Evolutionary conservation across 2,797 vertebrate species (phyloP), one percentile per base, ranked within the genome.

Genomic region (Phoeniculus purpureus): DNA sequence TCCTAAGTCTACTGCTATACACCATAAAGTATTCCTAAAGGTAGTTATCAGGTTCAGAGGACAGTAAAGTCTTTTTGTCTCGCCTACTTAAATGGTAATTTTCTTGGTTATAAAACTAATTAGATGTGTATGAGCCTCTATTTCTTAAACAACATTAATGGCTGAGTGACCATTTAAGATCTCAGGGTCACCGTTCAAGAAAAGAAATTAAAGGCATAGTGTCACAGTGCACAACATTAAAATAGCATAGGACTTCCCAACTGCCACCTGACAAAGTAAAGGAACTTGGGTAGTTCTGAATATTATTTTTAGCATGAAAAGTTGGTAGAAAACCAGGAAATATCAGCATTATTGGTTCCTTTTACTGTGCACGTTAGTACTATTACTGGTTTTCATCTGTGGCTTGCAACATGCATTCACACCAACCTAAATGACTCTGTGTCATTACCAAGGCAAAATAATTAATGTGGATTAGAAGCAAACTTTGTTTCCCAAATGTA

Each of bases 81-180:
- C 18, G 55, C 50, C 52, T 76, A 23, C 27, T 80, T 23, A 85
- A 77, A 70, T 55, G 12, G 23, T 34, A 4, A 26, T 74, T 73
- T 70, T 70, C 50, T 80, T 9, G 1, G 21, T 56, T 89, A 71
- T 80, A 62, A 83, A 87, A 37, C 22, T 80, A 85, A 87, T 74
- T 78, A 71, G n/a, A 74, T 60, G 37, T 50, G 31, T 27, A 60
- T 78, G 66, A 80, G 16, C n/a, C 40, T 66, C 51, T 80, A 71
- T 87, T 87, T 82, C 70, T 94, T 83, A 83, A 73, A 75, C 18
- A 94, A 55, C 19, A 11, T 60, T 85, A 85, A 71, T 81, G 54
- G 50, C 25, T 78, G 32, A 87, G 37, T 67, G 77, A 31, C 58
- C 14, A 15, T 56, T 85, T 91, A 83, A 83, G 56, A 74, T 43